Evolutionary conservation across 1,140 invertebrate genomes (phyloP).

Genomic region (Drosophila orosa): DNA sequence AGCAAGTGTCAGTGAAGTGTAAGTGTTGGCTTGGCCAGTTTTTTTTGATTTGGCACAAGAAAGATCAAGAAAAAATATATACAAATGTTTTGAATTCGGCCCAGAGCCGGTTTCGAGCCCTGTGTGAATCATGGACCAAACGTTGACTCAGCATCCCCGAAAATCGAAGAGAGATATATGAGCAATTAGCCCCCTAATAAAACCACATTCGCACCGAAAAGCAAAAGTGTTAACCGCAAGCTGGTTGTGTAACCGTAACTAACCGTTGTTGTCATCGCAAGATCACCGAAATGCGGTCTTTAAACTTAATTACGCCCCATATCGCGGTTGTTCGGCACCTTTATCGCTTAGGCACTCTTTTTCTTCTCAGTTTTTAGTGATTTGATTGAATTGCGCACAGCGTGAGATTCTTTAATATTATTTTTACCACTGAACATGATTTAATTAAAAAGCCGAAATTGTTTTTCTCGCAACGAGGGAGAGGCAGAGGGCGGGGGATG

Average conservation of each 20-base stretch:
- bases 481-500: background rate
- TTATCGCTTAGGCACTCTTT: constrained; percentile 33
- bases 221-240: constrained; percentile 61
- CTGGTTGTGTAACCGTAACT: constrained; percentile 38
- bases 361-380: constrained; percentile 43
- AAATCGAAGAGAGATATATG: constrained; percentile 15
- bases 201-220: constrained; percentile 34
- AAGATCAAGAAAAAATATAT: too few species aligned
- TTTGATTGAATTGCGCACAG: constrained; percentile 64
- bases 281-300: constrained; percentile 54
- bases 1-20: constrained; percentile 47
- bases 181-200: constrained; percentile 36
- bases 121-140: constrained; percentile 52
- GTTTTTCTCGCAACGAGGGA: constrained; percentile 30
- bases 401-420: constrained; percentile 41
- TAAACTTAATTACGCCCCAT: constrained; percentile 39
- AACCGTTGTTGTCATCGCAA: constrained; percentile 34
- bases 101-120: constrained; percentile 41
- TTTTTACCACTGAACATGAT: constrained; percentile 64
- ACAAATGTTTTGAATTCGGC: constrained; percentile 8
- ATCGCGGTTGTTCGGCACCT: constrained; percentile 22
- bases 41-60: constrained; percentile 17
- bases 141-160: constrained; percentile 48
- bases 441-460: constrained; percentile 74
- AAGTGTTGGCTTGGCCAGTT: constrained; percentile 44